Percentiles rank a stretch among this genome's conserved stretches.
These are phyloP conservation scores for Cryptotis parvus DNA, from an alignment of 2,113 vertebrate genomes.

Conservation along the genomic window DNA sequence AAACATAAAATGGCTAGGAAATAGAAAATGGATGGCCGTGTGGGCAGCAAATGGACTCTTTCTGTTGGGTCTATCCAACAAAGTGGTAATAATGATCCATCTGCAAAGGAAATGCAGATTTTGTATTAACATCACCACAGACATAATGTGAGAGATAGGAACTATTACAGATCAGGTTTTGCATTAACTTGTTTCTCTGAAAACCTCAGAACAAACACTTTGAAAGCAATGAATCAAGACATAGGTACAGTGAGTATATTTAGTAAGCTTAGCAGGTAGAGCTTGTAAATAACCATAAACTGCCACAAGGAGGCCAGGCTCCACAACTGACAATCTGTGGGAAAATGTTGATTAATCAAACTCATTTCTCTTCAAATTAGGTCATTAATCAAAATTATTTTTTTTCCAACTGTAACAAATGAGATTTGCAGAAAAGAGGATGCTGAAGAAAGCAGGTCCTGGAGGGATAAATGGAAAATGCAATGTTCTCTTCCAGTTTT, in stretches of 20 bases:
- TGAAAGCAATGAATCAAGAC: not conserved
- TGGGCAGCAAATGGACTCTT: not conserved
- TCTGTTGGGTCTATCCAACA: not conserved
- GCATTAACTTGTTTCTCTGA: not conserved
- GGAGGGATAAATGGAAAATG: slow-evolving; percentile 41
- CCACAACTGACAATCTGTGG: not conserved
- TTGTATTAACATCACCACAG: not conserved
- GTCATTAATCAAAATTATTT: slow-evolving; percentile 48
- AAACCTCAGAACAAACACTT: not conserved
- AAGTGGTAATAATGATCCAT: not conserved
- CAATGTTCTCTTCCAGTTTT: not conserved
- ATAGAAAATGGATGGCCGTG: not conserved
- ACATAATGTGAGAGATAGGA: not conserved
- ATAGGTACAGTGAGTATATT: not conserved
- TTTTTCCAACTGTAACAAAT: not conserved
- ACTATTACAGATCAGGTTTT: not conserved
- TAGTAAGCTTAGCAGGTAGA: not conserved
- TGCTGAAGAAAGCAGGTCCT: not conserved
- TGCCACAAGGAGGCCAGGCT: not conserved
- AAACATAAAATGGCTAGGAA: not conserved
- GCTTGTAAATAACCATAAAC: not conserved
- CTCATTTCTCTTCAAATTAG: slow-evolving; percentile 50
- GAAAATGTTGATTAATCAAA: slow-evolving; percentile 55
- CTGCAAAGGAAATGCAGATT: not conserved
- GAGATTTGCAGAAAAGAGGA: slow-evolving; percentile 10